These are phyloP conservation scores for Ammodytes marinus DNA, from an alignment of 2,113 vertebrate genomes.

Conservation along the genomic window DNA sequence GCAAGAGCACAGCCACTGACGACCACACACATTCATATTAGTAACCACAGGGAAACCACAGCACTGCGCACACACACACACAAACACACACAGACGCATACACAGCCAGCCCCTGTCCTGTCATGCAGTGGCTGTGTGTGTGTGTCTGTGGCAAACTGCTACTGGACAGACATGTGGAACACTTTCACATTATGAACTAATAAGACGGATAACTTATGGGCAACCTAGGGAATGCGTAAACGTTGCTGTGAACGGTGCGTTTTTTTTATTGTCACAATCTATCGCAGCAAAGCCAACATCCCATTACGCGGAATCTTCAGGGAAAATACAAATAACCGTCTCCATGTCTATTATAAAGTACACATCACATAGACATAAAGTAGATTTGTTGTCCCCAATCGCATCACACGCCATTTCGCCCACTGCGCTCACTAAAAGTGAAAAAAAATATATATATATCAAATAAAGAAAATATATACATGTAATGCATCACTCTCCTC, in stretches of 20 bases:
- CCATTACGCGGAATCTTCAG: neutral
- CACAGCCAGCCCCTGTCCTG: neutral
- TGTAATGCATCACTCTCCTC: constrained; percentile 4
- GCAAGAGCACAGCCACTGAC: constrained; percentile 46
- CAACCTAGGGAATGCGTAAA: constrained; percentile 50
- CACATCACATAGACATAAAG: no score
- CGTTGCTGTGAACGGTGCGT: constrained; percentile 31
- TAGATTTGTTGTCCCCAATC: no score
- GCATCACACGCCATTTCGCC: neutral
- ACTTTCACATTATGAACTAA: neutral
- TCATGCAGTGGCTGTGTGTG: neutral
- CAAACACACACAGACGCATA: neutral
- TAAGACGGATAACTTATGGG: constrained; percentile 15
- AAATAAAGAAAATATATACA: constrained; percentile 35
- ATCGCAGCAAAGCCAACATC: neutral
- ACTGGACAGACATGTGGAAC: neutral
- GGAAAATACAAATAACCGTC: neutral
- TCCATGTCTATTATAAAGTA: neutral
- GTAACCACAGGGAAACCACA: constrained; percentile 68
- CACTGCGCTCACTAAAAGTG: constrained; percentile 62
- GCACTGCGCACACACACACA: constrained; percentile 28
- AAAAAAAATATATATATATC: constrained; percentile 48
- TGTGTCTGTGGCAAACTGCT: neutral
- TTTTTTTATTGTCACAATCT: neutral
- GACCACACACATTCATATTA: constrained; percentile 73